phyloP scores from a whole-genome alignment of 2,888 invertebrate genomes.

The Allophyes oxyacanthae region DNA sequence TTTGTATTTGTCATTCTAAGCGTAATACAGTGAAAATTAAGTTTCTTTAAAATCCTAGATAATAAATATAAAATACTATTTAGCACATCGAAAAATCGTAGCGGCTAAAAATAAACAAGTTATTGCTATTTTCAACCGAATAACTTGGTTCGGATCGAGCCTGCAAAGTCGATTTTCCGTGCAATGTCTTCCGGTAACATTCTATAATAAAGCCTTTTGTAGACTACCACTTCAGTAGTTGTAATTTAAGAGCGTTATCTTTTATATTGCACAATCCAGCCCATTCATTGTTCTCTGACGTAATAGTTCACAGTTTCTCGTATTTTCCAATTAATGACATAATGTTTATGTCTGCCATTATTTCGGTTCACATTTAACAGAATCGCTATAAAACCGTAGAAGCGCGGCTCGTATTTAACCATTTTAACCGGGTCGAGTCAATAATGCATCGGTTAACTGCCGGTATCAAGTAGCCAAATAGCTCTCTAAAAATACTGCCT shows the following conservation, averaged over 20 bases:
- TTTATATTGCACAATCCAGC: background rate
- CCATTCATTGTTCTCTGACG: conserved; percentile 6
- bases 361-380: conserved; percentile 26
- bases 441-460: conserved; percentile 66
- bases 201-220: conserved; percentile 14
- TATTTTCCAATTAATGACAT: conserved; percentile 35
- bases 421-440: conserved; percentile 60
- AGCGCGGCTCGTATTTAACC: conserved; percentile 46
- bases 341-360: conserved; percentile 25
- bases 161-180: too few species aligned
- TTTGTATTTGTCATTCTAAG: too few species aligned
- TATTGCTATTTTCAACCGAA: too few species aligned
- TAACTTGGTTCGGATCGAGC: too few species aligned
- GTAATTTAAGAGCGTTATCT: conserved; percentile 13
- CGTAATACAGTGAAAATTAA: too few species aligned
- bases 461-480: conserved; percentile 70
- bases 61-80: too few species aligned
- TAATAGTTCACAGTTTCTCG: conserved; percentile 9
- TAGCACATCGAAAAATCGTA: too few species aligned
- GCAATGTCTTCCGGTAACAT: background rate
- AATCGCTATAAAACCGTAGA: conserved; percentile 39
- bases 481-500: conserved; percentile 67
- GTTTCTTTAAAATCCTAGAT: too few species aligned
- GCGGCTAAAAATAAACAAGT: too few species aligned
- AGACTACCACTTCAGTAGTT: background rate